Conservation (phyloP, 1,140 invertebrate species). For the Brachionus koreanus region DNA sequence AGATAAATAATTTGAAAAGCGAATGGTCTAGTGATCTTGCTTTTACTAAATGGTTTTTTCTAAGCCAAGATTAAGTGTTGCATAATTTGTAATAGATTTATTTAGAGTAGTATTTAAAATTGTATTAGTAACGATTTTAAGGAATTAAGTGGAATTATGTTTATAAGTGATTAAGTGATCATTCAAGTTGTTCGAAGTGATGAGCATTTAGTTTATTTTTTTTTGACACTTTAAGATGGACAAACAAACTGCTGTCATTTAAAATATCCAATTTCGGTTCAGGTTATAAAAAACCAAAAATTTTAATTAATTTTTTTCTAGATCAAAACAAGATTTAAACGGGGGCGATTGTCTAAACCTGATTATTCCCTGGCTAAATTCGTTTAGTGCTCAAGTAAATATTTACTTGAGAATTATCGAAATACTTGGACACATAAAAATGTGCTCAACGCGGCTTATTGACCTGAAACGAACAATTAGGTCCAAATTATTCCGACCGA, state of each 20-base stretch:
- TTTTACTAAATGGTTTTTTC: not conserved
- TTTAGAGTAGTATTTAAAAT: conserved; percentile 5
- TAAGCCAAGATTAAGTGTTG: conserved; percentile 1
- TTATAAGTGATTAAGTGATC: conserved; percentile 8
- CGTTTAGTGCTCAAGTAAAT: not conserved
- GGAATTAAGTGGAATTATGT: conserved; percentile 2
- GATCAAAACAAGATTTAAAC: not conserved
- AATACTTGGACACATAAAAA: conserved; percentile 8
- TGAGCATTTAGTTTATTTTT: not conserved
- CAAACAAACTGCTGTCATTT: not conserved
- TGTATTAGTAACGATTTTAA: not conserved
- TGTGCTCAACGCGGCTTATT: not conserved
- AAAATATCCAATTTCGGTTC: not conserved
- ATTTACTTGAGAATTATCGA: conserved; percentile 8
- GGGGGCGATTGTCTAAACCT: not conserved
- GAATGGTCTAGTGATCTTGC: not conserved
- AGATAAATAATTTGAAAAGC: not conserved
- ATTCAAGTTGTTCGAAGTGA: not conserved
- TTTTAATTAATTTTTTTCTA: not conserved
- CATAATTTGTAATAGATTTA: not conserved
- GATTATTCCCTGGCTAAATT: not conserved
- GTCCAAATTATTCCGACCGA: not conserved
- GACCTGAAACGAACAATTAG: not conserved
- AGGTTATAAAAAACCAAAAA: not conserved
- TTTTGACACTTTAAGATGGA: conserved; percentile 7